phyloP scores from a whole-genome alignment of 2,113 vertebrate genomes.

The Hypomesus transpacificus region DNA sequence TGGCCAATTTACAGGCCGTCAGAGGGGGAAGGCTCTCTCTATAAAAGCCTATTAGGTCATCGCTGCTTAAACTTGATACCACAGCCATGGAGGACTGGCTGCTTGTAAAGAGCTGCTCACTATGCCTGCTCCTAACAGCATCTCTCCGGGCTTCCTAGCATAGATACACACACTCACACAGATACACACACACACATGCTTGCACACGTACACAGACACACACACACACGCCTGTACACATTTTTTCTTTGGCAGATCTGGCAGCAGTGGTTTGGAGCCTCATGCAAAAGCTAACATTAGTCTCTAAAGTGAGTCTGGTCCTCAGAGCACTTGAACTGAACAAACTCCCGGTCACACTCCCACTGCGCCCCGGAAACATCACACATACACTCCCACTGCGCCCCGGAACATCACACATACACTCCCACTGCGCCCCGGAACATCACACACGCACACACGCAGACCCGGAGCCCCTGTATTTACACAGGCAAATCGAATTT shows the following conservation, averaged over 20 bases:
- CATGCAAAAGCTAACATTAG: neutral
- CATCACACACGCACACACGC: neutral
- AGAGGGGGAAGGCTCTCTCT: constrained; percentile 15
- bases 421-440: no score
- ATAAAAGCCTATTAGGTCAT: constrained; percentile 52
- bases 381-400: neutral
- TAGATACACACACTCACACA: neutral
- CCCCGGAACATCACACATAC: no score
- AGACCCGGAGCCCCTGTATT: neutral
- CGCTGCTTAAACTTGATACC: constrained; percentile 47
- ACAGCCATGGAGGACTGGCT: constrained; percentile 15
- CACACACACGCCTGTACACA: neutral
- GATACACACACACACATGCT: neutral
- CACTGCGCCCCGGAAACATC: neutral
- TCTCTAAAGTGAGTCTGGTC: neutral
- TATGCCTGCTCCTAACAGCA: constrained; percentile 9
- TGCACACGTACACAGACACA: neutral
- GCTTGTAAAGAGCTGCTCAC: constrained; percentile 36
- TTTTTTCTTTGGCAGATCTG: neutral
- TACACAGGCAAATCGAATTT: neutral
- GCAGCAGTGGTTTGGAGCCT: no score
- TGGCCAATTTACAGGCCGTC: constrained; percentile 30
- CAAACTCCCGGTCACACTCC: neutral
- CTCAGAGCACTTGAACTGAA: no score
- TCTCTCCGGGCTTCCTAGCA: neutral